Evolutionary conservation across 2,113 vertebrate species (phyloP).

Genomic region (Electrona antarctica): DNA sequence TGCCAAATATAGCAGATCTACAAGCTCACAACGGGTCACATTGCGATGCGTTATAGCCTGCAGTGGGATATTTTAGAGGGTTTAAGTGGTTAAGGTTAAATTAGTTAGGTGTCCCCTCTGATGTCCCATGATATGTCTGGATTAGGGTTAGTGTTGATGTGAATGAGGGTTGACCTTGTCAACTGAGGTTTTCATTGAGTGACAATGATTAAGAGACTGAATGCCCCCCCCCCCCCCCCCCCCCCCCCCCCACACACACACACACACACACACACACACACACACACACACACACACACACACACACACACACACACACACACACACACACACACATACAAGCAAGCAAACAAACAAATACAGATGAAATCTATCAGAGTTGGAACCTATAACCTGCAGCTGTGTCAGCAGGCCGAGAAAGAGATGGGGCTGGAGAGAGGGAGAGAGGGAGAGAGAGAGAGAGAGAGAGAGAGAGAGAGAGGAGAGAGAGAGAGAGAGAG

Average conservation of each 20-base stretch:
- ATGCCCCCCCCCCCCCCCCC: no score
- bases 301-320: no score
- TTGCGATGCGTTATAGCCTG: no score
- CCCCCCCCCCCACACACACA: no score
- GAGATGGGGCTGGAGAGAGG: slow-evolving; percentile 18
- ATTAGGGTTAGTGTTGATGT: no score
- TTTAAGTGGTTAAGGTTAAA: no score
- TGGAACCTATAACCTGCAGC: slow-evolving; percentile 51
- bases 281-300: no score
- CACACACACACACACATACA: background rate
- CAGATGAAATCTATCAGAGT: slow-evolving; percentile 43
- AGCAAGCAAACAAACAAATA: slow-evolving; percentile 48
- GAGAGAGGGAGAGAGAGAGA: background rate
- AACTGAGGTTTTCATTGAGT: slow-evolving; percentile 1
- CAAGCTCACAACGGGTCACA: no score
- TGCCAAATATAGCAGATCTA: no score
- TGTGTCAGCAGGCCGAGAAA: slow-evolving; percentile 67
- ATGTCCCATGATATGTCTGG: background rate
- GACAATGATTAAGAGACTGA: background rate
- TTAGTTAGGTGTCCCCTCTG: background rate
- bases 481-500: slow-evolving; percentile 3
- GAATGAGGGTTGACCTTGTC: background rate
- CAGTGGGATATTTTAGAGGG: no score
- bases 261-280: background rate
- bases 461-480: slow-evolving; percentile 17